Evolutionary conservation across 2,888 invertebrate genomes (phyloP).

Genomic region (Cheilosia vernalis): DNA sequence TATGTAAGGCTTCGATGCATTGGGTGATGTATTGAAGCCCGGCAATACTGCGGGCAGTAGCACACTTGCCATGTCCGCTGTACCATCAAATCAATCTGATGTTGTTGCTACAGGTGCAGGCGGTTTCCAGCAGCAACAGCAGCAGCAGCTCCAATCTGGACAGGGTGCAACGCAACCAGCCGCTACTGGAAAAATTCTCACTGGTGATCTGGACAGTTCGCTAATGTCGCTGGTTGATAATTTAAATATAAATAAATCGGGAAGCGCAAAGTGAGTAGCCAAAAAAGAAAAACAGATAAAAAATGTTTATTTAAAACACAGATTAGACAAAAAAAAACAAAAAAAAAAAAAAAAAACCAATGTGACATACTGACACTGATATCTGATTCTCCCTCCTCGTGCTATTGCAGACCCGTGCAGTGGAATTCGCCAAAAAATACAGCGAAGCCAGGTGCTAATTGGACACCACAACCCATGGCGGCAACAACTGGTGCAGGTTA

Average conservation of each 20-base stretch:
- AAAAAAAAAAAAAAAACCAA: constrained; percentile 27
- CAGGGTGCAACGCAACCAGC: constrained; percentile 83
- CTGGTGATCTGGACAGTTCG: constrained; percentile 96
- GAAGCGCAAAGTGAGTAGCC: constrained; percentile 87
- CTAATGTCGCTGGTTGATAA: constrained; percentile 97
- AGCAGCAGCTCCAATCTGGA: constrained; percentile 82
- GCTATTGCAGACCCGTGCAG: constrained; percentile 89
- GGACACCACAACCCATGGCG: constrained; percentile 95
- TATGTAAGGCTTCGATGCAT: constrained; percentile 88
- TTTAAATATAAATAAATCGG: constrained; percentile 92
- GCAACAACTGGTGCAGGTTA: constrained; percentile 94
- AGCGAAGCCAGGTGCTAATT: constrained; percentile 90
- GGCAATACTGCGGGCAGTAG: constrained; percentile 80
- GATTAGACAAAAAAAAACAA: constrained; percentile 62
- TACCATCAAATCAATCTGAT: constrained; percentile 80
- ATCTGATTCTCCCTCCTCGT: constrained; percentile 67
- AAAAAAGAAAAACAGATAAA: constrained; percentile 23
- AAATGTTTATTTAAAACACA: not conserved
- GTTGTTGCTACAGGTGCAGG: constrained; percentile 82
- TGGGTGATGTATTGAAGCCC: constrained; percentile 89
- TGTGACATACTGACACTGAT: constrained; percentile 45
- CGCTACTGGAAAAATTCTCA: constrained; percentile 89
- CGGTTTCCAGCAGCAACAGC: constrained; percentile 79
- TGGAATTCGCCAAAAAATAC: constrained; percentile 96
- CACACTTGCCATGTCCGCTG: constrained; percentile 76